These are phyloP conservation scores for Drymonia ruficornis DNA, from an alignment of 2,888 invertebrate genomes.

Conservation along the genomic window DNA sequence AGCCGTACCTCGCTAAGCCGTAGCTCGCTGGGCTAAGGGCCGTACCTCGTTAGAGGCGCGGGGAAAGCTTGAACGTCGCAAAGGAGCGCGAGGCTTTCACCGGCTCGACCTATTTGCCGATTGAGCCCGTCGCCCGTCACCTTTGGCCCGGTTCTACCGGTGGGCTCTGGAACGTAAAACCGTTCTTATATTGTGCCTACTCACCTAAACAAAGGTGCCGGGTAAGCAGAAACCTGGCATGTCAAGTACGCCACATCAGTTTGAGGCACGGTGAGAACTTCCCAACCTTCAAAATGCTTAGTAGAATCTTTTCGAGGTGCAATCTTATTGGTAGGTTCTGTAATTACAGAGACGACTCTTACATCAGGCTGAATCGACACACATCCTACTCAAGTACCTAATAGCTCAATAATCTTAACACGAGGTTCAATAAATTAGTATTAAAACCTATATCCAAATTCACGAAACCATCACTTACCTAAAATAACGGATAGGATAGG, in stretches of 20 bases:
- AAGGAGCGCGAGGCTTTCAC: constrained; percentile 86
- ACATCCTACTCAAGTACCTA: background rate
- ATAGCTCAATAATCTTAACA: constrained; percentile 19
- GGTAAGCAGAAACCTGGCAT: constrained; percentile 89
- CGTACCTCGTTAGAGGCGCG: constrained; percentile 91
- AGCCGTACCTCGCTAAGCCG: constrained; percentile 90
- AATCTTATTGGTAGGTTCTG: constrained; percentile 89
- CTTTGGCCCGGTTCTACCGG: constrained; percentile 89
- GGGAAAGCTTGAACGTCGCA: constrained; percentile 93
- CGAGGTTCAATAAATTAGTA: background rate
- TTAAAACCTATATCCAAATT: too few relatives aligned
- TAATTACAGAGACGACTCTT: constrained; percentile 65
- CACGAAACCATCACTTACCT: background rate
- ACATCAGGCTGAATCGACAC: constrained; percentile 26
- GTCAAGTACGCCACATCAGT: constrained; percentile 84
- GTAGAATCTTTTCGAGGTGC: constrained; percentile 83
- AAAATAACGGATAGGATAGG: background rate
- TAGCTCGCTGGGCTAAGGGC: constrained; percentile 37
- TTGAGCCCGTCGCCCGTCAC: constrained; percentile 86
- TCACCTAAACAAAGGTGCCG: constrained; percentile 89
- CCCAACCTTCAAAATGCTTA: constrained; percentile 86
- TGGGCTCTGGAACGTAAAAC: constrained; percentile 86
- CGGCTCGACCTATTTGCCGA: constrained; percentile 76
- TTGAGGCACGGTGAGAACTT: constrained; percentile 82
- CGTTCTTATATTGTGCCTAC: constrained; percentile 63